Percentiles rank a stretch among this genome's conserved stretches.
Evolutionary conservation across 2,888 invertebrate species (phyloP).

Genomic region (Callyntrura sp.): DNA sequence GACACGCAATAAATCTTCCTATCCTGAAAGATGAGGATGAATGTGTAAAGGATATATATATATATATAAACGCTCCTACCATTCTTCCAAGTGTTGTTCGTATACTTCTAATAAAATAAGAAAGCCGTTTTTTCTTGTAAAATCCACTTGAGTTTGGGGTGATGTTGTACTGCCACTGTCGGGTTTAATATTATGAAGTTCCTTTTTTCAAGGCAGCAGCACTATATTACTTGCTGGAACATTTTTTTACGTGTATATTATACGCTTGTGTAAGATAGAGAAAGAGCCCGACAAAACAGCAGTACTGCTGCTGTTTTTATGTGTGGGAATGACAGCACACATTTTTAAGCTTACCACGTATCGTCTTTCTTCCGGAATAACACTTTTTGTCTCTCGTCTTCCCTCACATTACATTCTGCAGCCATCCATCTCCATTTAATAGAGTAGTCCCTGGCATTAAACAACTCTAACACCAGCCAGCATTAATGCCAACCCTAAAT

Average conservation of each 20-base stretch:
- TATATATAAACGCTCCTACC: background rate
- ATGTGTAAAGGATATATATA: conserved; percentile 15
- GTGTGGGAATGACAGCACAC: background rate
- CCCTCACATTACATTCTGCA: conserved; percentile 30
- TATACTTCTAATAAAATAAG: background rate
- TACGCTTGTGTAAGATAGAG: background rate
- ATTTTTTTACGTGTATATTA: conserved; percentile 1
- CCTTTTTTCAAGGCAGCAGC: background rate
- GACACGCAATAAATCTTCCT: conserved; percentile 69
- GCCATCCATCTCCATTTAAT: conserved; percentile 63
- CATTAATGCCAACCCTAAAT: conserved; percentile 35
- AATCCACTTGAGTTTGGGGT: background rate
- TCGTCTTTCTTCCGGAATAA: conserved; percentile 46
- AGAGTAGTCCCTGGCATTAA: conserved; percentile 54
- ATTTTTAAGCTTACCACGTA: conserved; percentile 5
- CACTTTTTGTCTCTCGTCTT: conserved; percentile 37
- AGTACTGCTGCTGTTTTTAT: too few species aligned
- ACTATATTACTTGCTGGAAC: background rate
- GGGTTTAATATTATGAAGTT: conserved; percentile 25
- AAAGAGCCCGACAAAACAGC: background rate
- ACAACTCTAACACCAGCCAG: conserved; percentile 42
- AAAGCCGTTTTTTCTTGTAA: background rate
- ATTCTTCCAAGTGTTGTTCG: background rate
- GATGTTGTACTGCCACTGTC: background rate
- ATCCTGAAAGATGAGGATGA: conserved; percentile 67